phyloP scores from a whole-genome alignment of 2,888 invertebrate species.

The Plebejus argus region DNA sequence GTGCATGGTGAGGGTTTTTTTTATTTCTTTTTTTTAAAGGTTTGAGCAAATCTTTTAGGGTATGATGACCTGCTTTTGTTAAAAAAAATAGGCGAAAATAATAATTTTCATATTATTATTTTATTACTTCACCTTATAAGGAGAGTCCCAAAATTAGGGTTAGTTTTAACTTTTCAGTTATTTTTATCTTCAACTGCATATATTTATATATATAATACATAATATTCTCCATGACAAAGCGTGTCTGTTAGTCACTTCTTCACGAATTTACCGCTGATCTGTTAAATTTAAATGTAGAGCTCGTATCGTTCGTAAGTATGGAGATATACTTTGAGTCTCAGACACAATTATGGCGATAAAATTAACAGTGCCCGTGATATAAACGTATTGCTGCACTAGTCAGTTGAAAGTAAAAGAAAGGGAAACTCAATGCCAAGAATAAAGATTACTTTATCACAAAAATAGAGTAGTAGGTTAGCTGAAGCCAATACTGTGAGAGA shows the following conservation, averaged over 20 bases:
- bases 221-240: too few species aligned
- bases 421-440: neutral
- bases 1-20: slow-evolving; percentile 66
- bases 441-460: slow-evolving; percentile 6
- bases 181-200: neutral
- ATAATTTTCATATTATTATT: too few species aligned
- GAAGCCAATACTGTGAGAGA: neutral
- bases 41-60: too few species aligned
- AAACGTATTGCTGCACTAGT: neutral
- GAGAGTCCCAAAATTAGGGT: neutral
- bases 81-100: too few species aligned
- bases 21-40: too few species aligned
- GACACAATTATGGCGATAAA: neutral
- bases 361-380: neutral
- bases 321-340: neutral
- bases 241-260: neutral
- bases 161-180: neutral
- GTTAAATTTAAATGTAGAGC: neutral
- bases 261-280: neutral
- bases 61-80: too few species aligned
- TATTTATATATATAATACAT: too few species aligned
- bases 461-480: neutral
- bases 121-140: too few species aligned
- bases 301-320: neutral
- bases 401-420: neutral